Conservation (phyloP, 2,888 invertebrate genomes). For the Ceraclea dissimilis region DNA sequence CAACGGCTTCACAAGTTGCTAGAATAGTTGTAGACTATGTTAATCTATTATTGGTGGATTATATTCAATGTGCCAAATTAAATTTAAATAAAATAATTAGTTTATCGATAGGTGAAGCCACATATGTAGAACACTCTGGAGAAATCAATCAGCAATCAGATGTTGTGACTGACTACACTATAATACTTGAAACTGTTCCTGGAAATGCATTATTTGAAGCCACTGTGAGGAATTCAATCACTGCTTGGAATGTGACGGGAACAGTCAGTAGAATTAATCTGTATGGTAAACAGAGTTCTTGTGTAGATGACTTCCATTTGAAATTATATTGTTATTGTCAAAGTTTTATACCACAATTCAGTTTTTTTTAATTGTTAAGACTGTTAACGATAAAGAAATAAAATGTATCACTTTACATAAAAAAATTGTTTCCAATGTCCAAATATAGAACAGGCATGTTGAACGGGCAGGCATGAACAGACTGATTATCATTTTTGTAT, state of each 20-base stretch:
- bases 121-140: conserved; percentile 35
- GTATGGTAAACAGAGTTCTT: conserved; percentile 73
- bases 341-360: conserved; percentile 7
- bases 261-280: conserved; percentile 70
- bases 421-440: too few relatives aligned
- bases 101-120: conserved; percentile 55
- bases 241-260: conserved; percentile 53
- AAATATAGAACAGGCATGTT: too few relatives aligned
- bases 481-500: too few relatives aligned
- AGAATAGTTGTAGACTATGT: conserved; percentile 55
- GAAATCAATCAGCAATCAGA: conserved; percentile 33
- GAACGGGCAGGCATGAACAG: too few relatives aligned
- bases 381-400: too few relatives aligned
- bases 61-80: conserved; percentile 60
- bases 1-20: conserved; percentile 51
- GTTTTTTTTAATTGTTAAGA: conserved; percentile 30
- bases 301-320: conserved; percentile 64
- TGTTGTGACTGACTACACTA: conserved; percentile 53
- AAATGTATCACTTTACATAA: too few relatives aligned
- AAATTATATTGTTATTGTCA: conserved; percentile 72
- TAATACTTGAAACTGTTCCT: conserved; percentile 57
- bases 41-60: conserved; percentile 53
- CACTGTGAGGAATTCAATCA: conserved; percentile 48
- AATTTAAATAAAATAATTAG: conserved; percentile 54
- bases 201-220: conserved; percentile 73